Conservation (phyloP, 2,888 invertebrate genomes). For the Carcina quercana region DNA sequence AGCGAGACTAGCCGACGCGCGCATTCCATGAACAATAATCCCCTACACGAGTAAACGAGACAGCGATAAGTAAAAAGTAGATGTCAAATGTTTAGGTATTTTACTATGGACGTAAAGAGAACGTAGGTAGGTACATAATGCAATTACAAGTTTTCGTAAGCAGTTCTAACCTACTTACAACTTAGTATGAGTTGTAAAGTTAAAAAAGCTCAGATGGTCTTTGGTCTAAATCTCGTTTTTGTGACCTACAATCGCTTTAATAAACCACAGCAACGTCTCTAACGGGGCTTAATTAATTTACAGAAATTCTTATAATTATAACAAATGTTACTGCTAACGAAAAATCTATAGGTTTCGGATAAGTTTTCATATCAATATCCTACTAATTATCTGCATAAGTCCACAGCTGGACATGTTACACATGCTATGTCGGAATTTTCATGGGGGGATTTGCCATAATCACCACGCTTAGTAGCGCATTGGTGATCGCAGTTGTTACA, state of each 20-base stretch:
- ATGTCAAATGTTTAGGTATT: constrained; percentile 73
- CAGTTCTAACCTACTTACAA: constrained; percentile 63
- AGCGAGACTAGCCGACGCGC: constrained; percentile 71
- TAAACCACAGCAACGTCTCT: neutral
- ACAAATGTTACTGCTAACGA: no score
- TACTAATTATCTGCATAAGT: no score
- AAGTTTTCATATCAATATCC: no score
- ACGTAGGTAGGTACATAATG: constrained; percentile 64
- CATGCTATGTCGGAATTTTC: no score
- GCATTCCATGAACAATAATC: constrained; percentile 68
- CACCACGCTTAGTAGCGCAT: no score
- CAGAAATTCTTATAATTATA: no score
- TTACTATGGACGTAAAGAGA: constrained; percentile 61
- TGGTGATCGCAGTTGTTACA: no score
- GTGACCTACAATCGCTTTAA: neutral
- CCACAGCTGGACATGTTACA: no score
- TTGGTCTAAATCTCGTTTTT: no score
- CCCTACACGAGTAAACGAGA: constrained; percentile 58
- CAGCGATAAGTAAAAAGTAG: constrained; percentile 60
- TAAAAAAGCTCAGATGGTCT: no score
- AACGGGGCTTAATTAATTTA: neutral
- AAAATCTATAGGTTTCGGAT: no score
- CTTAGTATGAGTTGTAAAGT: constrained; percentile 33
- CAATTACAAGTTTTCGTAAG: constrained; percentile 65
- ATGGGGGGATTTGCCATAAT: no score